Percentiles rank a stretch among this genome's conserved stretches.
Conservation (phyloP, 2,113 vertebrate genomes). For the Hepsetus odoe region DNA sequence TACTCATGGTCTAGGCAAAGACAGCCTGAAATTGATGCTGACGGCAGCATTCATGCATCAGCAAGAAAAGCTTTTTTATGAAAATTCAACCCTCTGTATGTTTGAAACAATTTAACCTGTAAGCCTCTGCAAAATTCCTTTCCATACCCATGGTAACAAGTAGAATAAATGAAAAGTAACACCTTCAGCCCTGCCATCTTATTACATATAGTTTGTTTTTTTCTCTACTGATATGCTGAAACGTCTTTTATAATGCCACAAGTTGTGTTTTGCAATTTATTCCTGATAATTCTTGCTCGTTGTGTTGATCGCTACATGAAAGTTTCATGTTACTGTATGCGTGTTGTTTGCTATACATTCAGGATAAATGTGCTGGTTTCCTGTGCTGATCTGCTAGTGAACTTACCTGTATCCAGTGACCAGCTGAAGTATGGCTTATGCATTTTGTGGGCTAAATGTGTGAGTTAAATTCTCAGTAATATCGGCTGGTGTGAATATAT, state of each 20-base stretch:
- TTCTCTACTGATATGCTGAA: neutral
- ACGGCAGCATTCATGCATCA: neutral
- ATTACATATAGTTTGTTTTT: neutral
- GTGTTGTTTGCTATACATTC: too few species aligned
- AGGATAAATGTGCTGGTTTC: too few species aligned
- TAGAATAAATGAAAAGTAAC: neutral
- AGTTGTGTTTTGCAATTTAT: neutral
- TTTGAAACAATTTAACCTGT: neutral
- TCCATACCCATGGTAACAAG: neutral
- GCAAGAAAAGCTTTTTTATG: neutral
- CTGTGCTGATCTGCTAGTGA: neutral
- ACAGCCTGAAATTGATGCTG: neutral
- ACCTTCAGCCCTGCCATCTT: neutral
- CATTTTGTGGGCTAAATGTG: neutral
- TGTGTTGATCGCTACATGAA: neutral
- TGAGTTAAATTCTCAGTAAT: neutral
- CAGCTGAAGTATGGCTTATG: neutral
- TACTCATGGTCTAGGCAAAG: neutral
- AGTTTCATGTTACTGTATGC: too few species aligned
- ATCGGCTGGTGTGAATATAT: constrained; percentile 12
- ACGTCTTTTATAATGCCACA: neutral
- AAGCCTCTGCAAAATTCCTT: neutral
- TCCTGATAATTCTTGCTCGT: neutral
- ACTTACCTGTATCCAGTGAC: neutral
- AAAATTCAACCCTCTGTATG: neutral